Percentiles rank a stretch among this genome's conserved stretches.
phyloP scores from a whole-genome alignment of 1,140 invertebrate species.

The Trissolcus basalis region DNA sequence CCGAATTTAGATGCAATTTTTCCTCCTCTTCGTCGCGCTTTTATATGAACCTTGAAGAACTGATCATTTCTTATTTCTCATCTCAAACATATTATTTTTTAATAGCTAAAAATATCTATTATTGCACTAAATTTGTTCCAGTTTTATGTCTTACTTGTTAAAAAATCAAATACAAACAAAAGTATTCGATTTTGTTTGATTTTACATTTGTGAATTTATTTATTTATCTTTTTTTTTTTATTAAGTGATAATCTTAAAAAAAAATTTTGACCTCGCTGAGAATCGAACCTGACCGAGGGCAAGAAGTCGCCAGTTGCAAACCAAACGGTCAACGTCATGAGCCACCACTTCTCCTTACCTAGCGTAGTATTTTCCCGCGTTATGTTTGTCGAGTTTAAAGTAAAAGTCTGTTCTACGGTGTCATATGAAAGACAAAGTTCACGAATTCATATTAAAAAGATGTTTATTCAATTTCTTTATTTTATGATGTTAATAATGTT shows the following conservation, averaged over 20 bases:
- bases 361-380: neutral
- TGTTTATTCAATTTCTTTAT: no score
- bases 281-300: neutral
- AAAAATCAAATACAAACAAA: no score
- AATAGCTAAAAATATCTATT: no score
- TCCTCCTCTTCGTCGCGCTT: neutral
- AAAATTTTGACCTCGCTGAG: neutral
- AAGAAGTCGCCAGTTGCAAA: neutral
- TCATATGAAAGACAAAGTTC: no score
- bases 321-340: neutral
- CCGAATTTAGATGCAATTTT: conserved; percentile 12
- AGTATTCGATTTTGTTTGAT: no score
- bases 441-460: no score
- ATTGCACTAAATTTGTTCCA: no score
- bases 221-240: neutral
- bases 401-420: no score
- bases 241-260: neutral
- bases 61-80: neutral
- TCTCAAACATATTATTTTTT: no score
- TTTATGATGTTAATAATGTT: no score
- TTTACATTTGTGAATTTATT: neutral
- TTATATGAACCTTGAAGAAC: neutral
- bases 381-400: neutral
- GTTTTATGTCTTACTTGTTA: no score
- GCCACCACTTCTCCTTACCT: neutral